phyloP scores from a whole-genome alignment of 1,140 invertebrate genomes.

The Cyclina sinensis region DNA sequence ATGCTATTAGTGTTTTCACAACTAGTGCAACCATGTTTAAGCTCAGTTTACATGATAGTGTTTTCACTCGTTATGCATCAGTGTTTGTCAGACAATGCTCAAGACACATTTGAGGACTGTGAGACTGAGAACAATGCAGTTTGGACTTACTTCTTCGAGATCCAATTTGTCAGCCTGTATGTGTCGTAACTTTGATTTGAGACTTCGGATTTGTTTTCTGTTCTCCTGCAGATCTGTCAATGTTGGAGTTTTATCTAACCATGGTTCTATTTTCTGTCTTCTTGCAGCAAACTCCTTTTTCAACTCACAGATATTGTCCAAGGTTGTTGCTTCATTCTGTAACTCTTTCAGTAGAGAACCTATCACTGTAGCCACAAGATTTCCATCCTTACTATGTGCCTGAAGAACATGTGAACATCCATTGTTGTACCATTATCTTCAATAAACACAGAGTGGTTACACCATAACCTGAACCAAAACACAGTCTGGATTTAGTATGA shows the following conservation, averaged over 20 bases:
- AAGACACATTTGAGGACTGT: no score
- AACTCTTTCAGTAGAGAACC: constrained; percentile 55
- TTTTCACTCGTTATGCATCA: no score
- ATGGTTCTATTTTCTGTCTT: constrained; percentile 51
- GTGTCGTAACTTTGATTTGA: constrained; percentile 64
- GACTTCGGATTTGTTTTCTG: constrained; percentile 34
- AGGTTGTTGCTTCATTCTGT: constrained; percentile 36
- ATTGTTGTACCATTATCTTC: no score
- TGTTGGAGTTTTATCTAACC: constrained; percentile 42
- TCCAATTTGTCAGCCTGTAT: constrained; percentile 61
- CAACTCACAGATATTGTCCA: constrained; percentile 40
- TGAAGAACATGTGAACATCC: no score
- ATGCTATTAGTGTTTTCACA: no score
- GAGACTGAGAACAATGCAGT: no score
- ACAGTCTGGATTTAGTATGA: no score
- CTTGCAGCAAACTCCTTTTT: constrained; percentile 31
- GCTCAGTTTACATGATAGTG: no score
- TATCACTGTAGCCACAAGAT: constrained; percentile 49
- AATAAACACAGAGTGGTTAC: no score
- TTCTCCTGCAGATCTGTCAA: constrained; percentile 51
- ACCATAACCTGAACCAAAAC: no score
- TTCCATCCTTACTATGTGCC: constrained; percentile 57
- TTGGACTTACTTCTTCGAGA: constrained; percentile 62
- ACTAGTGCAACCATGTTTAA: no score
- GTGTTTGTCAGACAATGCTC: no score